These are phyloP conservation scores for Thunnus thynnus DNA, from an alignment of 2,113 vertebrate genomes.

Conservation along the genomic window DNA sequence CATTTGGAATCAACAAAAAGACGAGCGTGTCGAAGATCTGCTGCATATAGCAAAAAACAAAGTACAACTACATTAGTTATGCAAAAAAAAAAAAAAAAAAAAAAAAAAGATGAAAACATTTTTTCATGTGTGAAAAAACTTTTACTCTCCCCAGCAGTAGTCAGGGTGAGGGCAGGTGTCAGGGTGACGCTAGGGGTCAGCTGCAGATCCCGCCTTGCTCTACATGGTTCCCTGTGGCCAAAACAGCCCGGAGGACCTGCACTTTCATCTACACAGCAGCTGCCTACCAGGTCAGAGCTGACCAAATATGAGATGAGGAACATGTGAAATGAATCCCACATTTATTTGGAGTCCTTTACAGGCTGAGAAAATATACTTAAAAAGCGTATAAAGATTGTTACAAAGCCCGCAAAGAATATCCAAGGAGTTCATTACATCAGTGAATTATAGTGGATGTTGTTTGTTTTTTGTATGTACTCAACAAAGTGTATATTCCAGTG, in stretches of 20 bases:
- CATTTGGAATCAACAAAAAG: constrained; percentile 25
- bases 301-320: constrained; percentile 55
- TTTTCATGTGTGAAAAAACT: neutral
- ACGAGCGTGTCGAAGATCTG: neutral
- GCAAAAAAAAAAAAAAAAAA: neutral
- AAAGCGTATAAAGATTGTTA: neutral
- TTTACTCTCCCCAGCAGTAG: constrained; percentile 28
- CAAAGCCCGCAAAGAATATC: neutral
- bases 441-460: too few relatives aligned
- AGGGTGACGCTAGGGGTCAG: constrained; percentile 55
- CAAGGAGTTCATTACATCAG: too few relatives aligned
- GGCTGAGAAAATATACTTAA: neutral
- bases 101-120: neutral
- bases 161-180: constrained; percentile 52
- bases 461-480: too few relatives aligned
- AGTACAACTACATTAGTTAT: neutral
- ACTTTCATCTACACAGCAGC: constrained; percentile 72
- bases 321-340: constrained; percentile 61
- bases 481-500: neutral
- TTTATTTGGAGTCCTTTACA: constrained; percentile 24
- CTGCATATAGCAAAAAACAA: constrained; percentile 12
- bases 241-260: constrained; percentile 45
- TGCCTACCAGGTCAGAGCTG: constrained; percentile 52
- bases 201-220: constrained; percentile 47
- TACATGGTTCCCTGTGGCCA: constrained; percentile 40